Base-by-base conservation (phyloP, 2,888 invertebrate genomes). In the Brachyptera risi region DNA sequence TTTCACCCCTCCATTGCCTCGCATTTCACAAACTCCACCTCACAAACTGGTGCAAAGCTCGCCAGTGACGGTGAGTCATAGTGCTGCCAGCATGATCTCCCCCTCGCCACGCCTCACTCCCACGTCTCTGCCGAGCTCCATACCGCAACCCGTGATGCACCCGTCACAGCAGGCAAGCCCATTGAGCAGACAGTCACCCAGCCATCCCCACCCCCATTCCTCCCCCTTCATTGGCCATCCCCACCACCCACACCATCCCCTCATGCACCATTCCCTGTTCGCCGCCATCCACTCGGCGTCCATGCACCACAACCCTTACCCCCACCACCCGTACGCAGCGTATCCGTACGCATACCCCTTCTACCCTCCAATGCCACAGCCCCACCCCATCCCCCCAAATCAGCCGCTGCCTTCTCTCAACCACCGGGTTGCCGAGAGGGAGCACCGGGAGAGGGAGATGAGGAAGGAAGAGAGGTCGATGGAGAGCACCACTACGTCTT, bases 181-280 rank as follows among this genome's bases (percentile, higher is more conserved):
- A 1, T 83, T 71, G 15, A 71, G 69, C 61, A 67, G 70, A 40
- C 67, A 69, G 2, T 72, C 72, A 15, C 72, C 72, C 3, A 67
- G 67, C 5, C 65, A 65, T 51, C 66, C 66, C 15, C 70, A 71
- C 63, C 71, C 71, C n/a, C 71, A 71, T 63, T 68, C 71, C 7
- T 69, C 82, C 83, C 54, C 83, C 83, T 74, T 82, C 86, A 15
- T 84, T 88, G 74, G 72, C 51, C 73, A 72, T 19, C 65, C 80
- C 86, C 87, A 86, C 68, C 90, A 90, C 68, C 85, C 89, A 17
- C 88, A 86, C 71, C 89, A 88, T 72, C 83, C 83, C 1, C 73
- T 87, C 51, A 81, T 87, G 71, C 87, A 84, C 70, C 84, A 85
- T 19, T 83, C 85, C 2, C 78, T 87, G 24, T 81, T 87, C 60